Base-by-base conservation (phyloP, 2,113 vertebrate genomes). In the Mesembrinibis cayennensis region DNA sequence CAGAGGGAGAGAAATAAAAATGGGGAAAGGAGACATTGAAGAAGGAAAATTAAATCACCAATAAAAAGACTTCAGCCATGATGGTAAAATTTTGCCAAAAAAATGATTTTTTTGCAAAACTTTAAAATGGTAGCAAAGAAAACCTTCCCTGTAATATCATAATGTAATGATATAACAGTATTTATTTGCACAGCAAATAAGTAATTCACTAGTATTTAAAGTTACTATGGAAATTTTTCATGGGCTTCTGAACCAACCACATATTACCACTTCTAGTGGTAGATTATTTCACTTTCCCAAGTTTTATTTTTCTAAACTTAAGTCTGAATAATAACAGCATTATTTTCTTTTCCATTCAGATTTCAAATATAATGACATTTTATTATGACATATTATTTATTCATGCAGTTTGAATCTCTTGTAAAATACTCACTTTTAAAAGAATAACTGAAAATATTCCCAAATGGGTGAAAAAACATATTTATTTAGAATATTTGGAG, bases 351-450 rank as follows among this genome's bases (percentile, higher is more conserved):
- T 94, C 87, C 18, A 42, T 77, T 88, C 82, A 82, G 7, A 88
- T 89, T 93, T 95, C 47, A 95, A 32, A 65, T 82, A 86, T 27
- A 78, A 93, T 87, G 61, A 66, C 30, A 89, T 71, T 87, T 90
- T 92, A 79, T 96, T 94, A 38, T 93, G 27, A 91, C 65, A 70
- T 71, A 78, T 36, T 92, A 87, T 20, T 88, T 92, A 95, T 74
- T 81, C 49, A 81, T 81, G 6, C 73, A 42, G 92, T 72, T 92
- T 63, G 78, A 93, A 78, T 53, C 36, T 91, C 25, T 42, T 62
- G 19, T 86, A 74, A 95, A 81, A 63, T 27, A 34, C 21, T 82
- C 95, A 13, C 20, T 92, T 82, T 91, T 93, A 32, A 82, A 92
- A 72, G 59, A 42, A 77, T 67, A 79, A 72, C 72, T 94, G 63